Conservation (phyloP, 2,797 vertebrate genomes). For the Chlorospingus semifuscus region DNA sequence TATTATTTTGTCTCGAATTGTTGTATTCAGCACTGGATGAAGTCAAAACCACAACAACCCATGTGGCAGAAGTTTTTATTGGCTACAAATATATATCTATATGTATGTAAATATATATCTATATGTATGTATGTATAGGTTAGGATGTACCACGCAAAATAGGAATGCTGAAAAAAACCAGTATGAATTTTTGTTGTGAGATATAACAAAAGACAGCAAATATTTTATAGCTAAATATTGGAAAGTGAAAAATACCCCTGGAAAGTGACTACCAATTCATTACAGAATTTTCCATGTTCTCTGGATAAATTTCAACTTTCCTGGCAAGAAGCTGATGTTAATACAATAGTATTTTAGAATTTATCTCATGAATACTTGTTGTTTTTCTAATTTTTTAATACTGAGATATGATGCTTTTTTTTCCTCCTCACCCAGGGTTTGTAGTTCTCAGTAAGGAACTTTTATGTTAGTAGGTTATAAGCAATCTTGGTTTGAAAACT, state of each 20-base stretch:
- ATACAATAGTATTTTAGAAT: background rate
- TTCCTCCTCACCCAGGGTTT: background rate
- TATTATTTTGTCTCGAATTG: background rate
- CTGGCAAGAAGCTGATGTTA: background rate
- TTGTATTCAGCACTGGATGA: background rate
- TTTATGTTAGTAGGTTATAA: background rate
- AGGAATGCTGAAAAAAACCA: background rate
- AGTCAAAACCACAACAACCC: accelerated
- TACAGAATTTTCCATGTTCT: background rate
- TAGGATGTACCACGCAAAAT: background rate
- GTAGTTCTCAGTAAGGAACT: background rate
- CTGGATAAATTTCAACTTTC: background rate
- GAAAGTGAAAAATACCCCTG: background rate
- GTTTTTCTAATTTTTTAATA: background rate
- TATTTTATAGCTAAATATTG: background rate
- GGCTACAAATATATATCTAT: background rate
- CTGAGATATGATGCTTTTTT: background rate
- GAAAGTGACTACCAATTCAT: background rate
- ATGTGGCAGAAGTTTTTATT: background rate
- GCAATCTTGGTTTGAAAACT: background rate
- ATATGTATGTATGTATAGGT: accelerated
- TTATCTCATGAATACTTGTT: accelerated
- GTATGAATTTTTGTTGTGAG: background rate
- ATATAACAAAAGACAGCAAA: background rate
- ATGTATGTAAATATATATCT: accelerated